Percentiles rank a stretch among this genome's conserved stretches.
Evolutionary conservation across 2,797 vertebrate species (phyloP).

Genomic region (Enteromius mattozi): DNA sequence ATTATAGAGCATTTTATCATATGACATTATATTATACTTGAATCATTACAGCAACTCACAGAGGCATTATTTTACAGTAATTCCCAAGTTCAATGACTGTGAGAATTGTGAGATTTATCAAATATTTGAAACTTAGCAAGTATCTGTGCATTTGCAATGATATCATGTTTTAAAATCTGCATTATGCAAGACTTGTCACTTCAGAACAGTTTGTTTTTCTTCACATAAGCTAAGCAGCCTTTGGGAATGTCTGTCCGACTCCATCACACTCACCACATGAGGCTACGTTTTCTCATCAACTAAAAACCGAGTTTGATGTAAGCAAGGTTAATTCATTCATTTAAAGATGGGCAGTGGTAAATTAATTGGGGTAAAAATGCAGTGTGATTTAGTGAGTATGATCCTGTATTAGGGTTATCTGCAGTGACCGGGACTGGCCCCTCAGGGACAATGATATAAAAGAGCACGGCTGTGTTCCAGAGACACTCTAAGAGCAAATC

Average conservation of each 20-base stretch:
- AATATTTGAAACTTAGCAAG: neutral
- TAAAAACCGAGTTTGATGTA: slow-evolving; percentile 57
- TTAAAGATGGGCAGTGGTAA: slow-evolving; percentile 58
- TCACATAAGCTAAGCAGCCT: slow-evolving; percentile 44
- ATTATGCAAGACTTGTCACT: slow-evolving; percentile 37
- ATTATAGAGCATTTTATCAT: neutral
- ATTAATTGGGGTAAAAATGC: slow-evolving; percentile 63
- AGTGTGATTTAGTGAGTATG: slow-evolving; percentile 65
- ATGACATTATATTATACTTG: neutral
- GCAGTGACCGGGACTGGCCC: slow-evolving; percentile 66
- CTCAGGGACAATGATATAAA: slow-evolving; percentile 64
- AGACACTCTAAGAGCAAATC: slow-evolving; percentile 66
- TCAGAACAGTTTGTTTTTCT: slow-evolving; percentile 50
- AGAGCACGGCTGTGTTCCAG: slow-evolving; percentile 65
- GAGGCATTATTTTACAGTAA: neutral
- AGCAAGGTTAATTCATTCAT: slow-evolving; percentile 62
- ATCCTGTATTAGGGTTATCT: slow-evolving; percentile 59
- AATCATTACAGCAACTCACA: neutral
- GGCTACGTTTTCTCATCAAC: slow-evolving; percentile 58
- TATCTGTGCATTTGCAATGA: slow-evolving; percentile 17
- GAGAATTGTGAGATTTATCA: neutral
- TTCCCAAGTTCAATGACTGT: neutral
- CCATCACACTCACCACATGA: slow-evolving; percentile 50
- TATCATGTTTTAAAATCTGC: slow-evolving; percentile 40
- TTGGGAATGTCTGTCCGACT: slow-evolving; percentile 60